phyloP scores from a whole-genome alignment of 2,888 invertebrate genomes.

The Lutraria lutraria region DNA sequence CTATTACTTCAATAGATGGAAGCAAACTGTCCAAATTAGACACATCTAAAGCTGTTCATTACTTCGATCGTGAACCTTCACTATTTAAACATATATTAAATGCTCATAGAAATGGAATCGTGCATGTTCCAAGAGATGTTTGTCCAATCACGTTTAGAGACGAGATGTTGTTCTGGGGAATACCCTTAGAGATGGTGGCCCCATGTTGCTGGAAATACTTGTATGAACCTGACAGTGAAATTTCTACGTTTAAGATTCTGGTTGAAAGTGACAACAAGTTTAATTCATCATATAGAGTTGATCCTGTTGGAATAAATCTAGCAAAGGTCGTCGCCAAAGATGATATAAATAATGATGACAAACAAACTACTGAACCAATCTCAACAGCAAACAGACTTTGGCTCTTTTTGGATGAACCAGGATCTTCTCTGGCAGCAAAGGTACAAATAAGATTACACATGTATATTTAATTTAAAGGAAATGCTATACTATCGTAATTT shows the following conservation, averaged over 20 bases:
- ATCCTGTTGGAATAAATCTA: not conserved
- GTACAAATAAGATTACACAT: not conserved
- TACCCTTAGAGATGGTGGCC: conserved; percentile 16
- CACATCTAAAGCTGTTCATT: not conserved
- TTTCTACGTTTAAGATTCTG: conserved; percentile 19
- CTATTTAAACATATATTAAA: conserved; percentile 29
- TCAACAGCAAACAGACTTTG: conserved; percentile 5
- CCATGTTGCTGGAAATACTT: conserved; percentile 34
- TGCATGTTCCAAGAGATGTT: conserved; percentile 24
- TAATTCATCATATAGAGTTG: not conserved
- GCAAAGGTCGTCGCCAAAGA: not conserved
- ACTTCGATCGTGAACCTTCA: conserved; percentile 30
- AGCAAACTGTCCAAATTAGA: not conserved
- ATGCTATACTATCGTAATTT: too few relatives aligned
- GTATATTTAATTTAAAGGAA: too few relatives aligned
- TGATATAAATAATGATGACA: not conserved
- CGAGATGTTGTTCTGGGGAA: conserved; percentile 15
- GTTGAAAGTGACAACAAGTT: not conserved
- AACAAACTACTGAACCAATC: not conserved
- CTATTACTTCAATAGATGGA: not conserved
- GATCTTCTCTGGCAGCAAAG: conserved; percentile 37
- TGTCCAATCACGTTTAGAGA: conserved; percentile 22
- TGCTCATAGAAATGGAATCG: not conserved
- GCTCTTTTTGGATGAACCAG: conserved; percentile 39
- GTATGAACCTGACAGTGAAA: conserved; percentile 11